phyloP scores from a whole-genome alignment of 2,797 vertebrate genomes.

The Novumbra hubbsi region DNA sequence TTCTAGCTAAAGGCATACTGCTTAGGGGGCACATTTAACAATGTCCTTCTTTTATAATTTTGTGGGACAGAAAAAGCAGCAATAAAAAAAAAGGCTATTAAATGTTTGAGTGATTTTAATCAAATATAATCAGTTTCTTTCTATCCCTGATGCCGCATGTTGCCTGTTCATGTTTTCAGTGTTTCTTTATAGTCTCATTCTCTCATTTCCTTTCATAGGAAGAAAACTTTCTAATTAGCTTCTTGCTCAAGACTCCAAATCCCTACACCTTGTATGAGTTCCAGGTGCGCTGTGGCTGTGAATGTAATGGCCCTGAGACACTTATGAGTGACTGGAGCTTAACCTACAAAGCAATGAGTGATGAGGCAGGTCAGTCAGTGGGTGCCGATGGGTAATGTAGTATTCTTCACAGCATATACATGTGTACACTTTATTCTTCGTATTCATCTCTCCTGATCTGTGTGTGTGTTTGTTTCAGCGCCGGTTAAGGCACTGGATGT shows the following conservation, averaged over 20 bases:
- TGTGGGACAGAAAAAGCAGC: not conserved
- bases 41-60: not conserved
- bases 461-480: conserved; percentile 39
- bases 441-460: conserved; percentile 2
- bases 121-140: not conserved
- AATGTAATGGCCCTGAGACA: fast-evolving
- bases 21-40: too few relatives aligned
- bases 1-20: too few relatives aligned
- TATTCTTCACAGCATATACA: not conserved
- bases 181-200: not conserved
- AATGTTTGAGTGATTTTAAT: not conserved
- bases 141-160: not conserved
- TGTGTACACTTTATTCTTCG: not conserved
- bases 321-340: conserved; percentile 74
- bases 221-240: not conserved
- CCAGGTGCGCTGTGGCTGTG: conserved; percentile 68
- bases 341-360: conserved; percentile 40
- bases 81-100: not conserved
- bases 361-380: conserved; percentile 62
- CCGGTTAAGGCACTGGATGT: conserved; percentile 67
- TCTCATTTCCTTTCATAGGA: conserved; percentile 29
- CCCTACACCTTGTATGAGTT: conserved; percentile 64
- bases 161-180: not conserved
- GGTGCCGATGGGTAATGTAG: conserved; percentile 14
- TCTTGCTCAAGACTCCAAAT: conserved; percentile 41